Base-by-base conservation (phyloP, 2,888 invertebrate genomes). In the Lucinisca nassula region DNA sequence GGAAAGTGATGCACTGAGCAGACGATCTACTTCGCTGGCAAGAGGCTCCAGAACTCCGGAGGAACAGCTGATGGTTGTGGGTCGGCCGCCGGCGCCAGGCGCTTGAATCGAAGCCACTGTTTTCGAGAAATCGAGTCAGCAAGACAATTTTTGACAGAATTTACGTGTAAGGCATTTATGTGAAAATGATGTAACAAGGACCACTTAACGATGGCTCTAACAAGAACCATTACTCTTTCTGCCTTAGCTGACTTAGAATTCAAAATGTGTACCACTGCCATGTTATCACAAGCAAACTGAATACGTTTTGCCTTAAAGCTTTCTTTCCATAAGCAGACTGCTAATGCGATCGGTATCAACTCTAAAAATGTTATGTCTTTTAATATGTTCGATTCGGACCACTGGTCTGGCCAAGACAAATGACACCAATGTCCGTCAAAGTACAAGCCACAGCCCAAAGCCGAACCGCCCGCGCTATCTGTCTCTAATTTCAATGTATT, bases 261-360 rank as follows among this genome's bases (percentile, higher is more conserved):
- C 10, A 85, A 27, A 38, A 85, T 81, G 17, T 55, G 24, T n/a
- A 85, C 82, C 14, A 80, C 72, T 70, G 85, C 80, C n/a, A 21
- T 21, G 35, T 85, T 85, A 45, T 85, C 85, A 70, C 49, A 79
- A 32, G 24, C 30, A 40, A 79, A 79, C 4, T 30, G n/a, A 24
- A 79, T 27, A 21, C 49, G 70, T 45, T 79, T 79, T n/a, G 45
- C 45, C 30, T 40, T 6, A 14, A 79, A 17, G 6, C 27, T 17
- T 2, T 75, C 14, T 32, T 61, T 75, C 81, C 74, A 81, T 14
- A 81, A 51, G 27, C 38, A 14, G 4, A 81, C 2, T 21, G 81
- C 74, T 14, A 81, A 45, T 4, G 67, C 10, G 30, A 79, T 67
- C 8, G 79, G 79, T 21, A 79, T 32, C 35, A 32, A 79, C 37